Percentiles rank a stretch among this genome's conserved stretches.
These are phyloP conservation scores for Sabatieria punctata DNA, from an alignment of 2,888 invertebrate species.

Conservation along the genomic window DNA sequence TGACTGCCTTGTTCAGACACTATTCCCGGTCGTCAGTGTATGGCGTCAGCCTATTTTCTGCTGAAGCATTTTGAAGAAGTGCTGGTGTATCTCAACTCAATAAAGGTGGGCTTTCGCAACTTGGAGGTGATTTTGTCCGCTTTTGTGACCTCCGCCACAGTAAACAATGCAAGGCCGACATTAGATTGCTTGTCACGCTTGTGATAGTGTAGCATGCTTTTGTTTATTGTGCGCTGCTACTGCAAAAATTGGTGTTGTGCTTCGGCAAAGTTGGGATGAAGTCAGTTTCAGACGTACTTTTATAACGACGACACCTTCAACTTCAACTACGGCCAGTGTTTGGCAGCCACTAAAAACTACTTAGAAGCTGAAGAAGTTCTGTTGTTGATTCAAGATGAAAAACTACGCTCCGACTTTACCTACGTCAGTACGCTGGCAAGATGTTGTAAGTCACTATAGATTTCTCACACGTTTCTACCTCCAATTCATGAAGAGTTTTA, in stretches of 20 bases:
- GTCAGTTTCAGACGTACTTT: constrained; percentile 61
- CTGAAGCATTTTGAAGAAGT: constrained; percentile 89
- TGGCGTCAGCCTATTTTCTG: constrained; percentile 92
- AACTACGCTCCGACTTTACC: constrained; percentile 60
- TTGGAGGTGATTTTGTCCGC: too few species aligned
- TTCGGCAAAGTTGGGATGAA: not conserved
- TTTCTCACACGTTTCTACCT: constrained; percentile 5
- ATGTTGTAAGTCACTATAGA: constrained; percentile 47
- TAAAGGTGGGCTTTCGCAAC: constrained; percentile 53
- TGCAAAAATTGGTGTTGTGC: constrained; percentile 4
- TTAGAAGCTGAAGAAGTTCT: constrained; percentile 72
- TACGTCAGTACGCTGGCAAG: constrained; percentile 70
- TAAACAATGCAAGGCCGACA: too few species aligned
- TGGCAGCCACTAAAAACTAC: constrained; percentile 76
- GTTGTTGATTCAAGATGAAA: constrained; percentile 55
- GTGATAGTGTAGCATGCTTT: too few species aligned
- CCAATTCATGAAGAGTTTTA: constrained; percentile 30
- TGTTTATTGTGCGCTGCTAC: too few species aligned
- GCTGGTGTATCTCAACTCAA: constrained; percentile 81
- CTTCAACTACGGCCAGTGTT: constrained; percentile 73
- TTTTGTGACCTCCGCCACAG: too few species aligned
- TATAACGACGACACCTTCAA: constrained; percentile 70
- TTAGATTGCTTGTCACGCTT: too few species aligned
- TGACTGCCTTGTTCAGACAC: constrained; percentile 49
- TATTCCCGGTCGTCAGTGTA: constrained; percentile 76